These are phyloP conservation scores for Channallabes apus DNA, from an alignment of 2,797 vertebrate species.

Conservation along the genomic window DNA sequence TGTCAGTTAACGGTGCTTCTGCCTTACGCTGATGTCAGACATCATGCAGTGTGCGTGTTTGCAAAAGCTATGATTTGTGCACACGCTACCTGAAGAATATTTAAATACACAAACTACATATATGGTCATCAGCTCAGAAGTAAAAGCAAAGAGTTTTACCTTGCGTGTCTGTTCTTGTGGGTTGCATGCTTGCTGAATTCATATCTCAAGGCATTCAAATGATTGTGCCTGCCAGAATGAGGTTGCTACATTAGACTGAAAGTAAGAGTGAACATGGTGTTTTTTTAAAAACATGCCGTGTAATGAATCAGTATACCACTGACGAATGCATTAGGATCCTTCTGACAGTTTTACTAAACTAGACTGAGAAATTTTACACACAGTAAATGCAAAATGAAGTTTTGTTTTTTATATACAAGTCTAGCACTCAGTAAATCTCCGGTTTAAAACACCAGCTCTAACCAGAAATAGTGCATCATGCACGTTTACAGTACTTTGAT, in stretches of 20 bases:
- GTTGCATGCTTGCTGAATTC: conserved; percentile 38
- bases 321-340: neutral
- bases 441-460: neutral
- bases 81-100: neutral
- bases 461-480: neutral
- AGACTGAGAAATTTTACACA: neutral
- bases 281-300: conserved; percentile 1
- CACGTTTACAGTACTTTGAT: neutral
- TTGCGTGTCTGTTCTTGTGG: conserved; percentile 50
- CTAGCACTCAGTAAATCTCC: neutral
- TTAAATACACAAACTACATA: neutral
- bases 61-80: neutral
- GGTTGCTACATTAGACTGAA: conserved; percentile 26
- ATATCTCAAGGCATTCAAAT: conserved; percentile 39
- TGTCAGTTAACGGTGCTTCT: no score
- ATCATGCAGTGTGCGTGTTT: no score
- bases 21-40: no score
- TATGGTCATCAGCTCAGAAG: conserved; percentile 5
- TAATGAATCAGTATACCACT: neutral
- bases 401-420: neutral
- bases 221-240: conserved; percentile 38
- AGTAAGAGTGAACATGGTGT: conserved; percentile 15
- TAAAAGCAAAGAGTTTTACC: conserved; percentile 27
- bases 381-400: neutral
- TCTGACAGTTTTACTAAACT: neutral